Conservation (phyloP, 2,888 invertebrate species). For the Tholera decimalis region DNA sequence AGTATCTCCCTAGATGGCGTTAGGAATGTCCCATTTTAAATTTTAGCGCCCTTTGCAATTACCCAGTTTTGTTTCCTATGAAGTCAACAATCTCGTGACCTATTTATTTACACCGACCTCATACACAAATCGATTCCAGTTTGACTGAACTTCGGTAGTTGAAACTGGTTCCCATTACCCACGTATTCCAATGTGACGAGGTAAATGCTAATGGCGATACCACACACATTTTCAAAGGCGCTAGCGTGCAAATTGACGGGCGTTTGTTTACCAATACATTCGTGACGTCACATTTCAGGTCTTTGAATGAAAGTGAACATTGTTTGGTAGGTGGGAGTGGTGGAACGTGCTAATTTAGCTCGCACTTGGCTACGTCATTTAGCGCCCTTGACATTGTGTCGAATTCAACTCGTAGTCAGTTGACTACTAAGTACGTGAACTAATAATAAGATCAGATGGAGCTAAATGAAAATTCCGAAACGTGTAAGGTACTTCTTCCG, state of each 20-base stretch:
- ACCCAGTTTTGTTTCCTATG: neutral
- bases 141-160: neutral
- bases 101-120: neutral
- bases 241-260: constrained; percentile 30
- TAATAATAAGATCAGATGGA: constrained; percentile 20
- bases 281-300: constrained; percentile 31
- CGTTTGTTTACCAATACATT: constrained; percentile 53
- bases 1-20: constrained; percentile 23
- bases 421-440: constrained; percentile 14
- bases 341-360: constrained; percentile 57
- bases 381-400: constrained; percentile 66
- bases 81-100: neutral
- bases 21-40: constrained; percentile 9
- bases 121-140: constrained; percentile 19
- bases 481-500: neutral
- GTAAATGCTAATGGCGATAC: constrained; percentile 1
- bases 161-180: constrained; percentile 20
- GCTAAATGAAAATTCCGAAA: constrained; percentile 5
- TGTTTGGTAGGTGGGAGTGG: constrained; percentile 46
- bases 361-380: constrained; percentile 36
- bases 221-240: constrained; percentile 14
- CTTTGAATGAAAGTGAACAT: constrained; percentile 64
- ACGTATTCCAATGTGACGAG: constrained; percentile 1
- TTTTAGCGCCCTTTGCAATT: neutral
- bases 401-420: constrained; percentile 18